A percentile compares a stretch with the other conserved stretches of the same genome.
Conservation (phyloP, 2,797 vertebrate genomes). For the Acestrorhynchus altus region DNA sequence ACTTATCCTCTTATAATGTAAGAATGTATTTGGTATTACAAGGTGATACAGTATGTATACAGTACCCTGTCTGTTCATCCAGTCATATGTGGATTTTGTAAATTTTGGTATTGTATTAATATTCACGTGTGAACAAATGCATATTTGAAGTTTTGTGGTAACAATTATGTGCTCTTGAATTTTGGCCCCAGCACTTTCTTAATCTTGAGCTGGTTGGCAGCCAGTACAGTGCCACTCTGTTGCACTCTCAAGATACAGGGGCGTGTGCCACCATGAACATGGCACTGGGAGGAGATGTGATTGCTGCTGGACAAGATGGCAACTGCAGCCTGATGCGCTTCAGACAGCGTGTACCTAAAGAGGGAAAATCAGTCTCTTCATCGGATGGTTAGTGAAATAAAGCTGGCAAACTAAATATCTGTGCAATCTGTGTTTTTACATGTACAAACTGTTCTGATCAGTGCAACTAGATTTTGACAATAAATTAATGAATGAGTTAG, state of each 20-base stretch:
- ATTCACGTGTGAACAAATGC: too few relatives aligned
- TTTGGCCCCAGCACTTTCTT: conserved; percentile 85
- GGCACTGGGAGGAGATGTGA: conserved; percentile 84
- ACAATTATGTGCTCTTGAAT: background rate
- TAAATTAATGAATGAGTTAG: too few relatives aligned
- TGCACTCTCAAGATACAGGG: conserved; percentile 89
- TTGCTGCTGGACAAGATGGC: conserved; percentile 91
- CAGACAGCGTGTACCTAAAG: conserved; percentile 60
- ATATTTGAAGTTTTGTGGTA: background rate
- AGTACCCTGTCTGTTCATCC: too few relatives aligned
- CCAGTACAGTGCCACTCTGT: conserved; percentile 83
- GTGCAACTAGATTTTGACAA: too few relatives aligned
- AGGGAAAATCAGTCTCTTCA: conserved; percentile 41
- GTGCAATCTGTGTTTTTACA: background rate
- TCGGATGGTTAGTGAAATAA: conserved; percentile 75
- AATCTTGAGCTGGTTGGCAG: conserved; percentile 82
- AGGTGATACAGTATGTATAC: too few relatives aligned
- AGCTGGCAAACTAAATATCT: background rate
- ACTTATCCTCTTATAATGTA: too few relatives aligned
- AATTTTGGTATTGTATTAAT: too few relatives aligned
- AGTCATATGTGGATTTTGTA: too few relatives aligned
- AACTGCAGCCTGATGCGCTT: conserved; percentile 86
- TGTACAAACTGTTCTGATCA: background rate
- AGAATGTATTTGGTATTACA: too few relatives aligned
- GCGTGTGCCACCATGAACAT: conserved; percentile 92